Evolutionary conservation across 1,140 invertebrate species (phyloP).

Genomic region (Cyrtorhinus lividipennis): DNA sequence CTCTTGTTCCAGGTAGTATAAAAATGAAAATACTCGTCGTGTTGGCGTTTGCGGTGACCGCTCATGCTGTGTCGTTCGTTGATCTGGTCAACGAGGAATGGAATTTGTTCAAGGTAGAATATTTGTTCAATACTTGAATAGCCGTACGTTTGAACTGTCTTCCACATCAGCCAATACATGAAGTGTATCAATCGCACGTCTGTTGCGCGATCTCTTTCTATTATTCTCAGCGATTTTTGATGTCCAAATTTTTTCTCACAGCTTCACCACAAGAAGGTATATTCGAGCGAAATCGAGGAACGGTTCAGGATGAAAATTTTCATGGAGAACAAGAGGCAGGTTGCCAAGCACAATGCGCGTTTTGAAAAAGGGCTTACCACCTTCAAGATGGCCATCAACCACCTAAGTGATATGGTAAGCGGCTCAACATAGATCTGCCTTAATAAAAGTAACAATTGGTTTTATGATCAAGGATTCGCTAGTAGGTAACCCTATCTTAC

Average conservation of each 20-base stretch:
- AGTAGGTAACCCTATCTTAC: too few relatives aligned
- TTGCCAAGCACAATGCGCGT: slow-evolving; percentile 11
- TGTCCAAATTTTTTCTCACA: too few relatives aligned
- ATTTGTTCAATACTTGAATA: too few relatives aligned
- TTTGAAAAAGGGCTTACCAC: slow-evolving; percentile 6
- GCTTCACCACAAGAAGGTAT: slow-evolving; percentile 12
- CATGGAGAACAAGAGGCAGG: slow-evolving; percentile 6
- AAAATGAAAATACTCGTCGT: neutral
- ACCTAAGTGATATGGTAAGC: slow-evolving; percentile 2
- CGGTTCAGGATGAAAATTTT: slow-evolving; percentile 18
- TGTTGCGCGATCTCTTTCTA: too few relatives aligned
- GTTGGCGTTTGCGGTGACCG: slow-evolving; percentile 22
- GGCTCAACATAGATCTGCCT: too few relatives aligned
- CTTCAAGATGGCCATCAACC: slow-evolving; percentile 16
- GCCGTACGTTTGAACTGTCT: too few relatives aligned
- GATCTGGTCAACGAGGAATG: slow-evolving; percentile 60
- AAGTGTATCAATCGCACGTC: too few relatives aligned
- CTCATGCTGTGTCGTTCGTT: slow-evolving; percentile 45
- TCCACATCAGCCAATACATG: too few relatives aligned
- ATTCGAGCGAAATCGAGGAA: slow-evolving; percentile 18
- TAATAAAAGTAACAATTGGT: too few relatives aligned
- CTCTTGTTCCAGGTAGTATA: too few relatives aligned
- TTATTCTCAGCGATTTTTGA: too few relatives aligned
- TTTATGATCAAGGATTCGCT: too few relatives aligned
- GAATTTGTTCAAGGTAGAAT: slow-evolving; percentile 55